Percentiles rank a stretch among this genome's conserved stretches.
Evolutionary conservation across 2,113 vertebrate genomes (phyloP).

Genomic region (Ptilonorhynchus violaceus): DNA sequence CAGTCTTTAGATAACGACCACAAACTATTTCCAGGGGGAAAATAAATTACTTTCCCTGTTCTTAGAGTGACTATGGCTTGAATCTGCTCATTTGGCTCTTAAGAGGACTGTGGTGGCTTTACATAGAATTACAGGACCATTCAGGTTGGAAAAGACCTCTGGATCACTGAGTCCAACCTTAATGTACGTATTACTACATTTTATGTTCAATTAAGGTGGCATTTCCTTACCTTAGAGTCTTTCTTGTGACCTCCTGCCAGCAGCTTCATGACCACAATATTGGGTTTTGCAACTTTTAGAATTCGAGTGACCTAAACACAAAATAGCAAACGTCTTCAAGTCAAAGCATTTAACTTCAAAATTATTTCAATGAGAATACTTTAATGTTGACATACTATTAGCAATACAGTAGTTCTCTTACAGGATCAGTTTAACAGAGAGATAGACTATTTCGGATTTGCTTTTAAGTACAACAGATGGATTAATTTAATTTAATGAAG

Average conservation of each 20-base stretch:
- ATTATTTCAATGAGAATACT: background rate
- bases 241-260: slow-evolving; percentile 98
- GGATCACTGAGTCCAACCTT: background rate
- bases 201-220: background rate
- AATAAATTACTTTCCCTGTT: background rate
- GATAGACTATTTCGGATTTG: background rate
- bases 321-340: slow-evolving; percentile 10
- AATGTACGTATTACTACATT: background rate
- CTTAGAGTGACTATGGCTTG: background rate
- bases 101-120: background rate
- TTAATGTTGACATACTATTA: background rate
- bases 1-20: background rate
- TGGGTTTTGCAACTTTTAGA: slow-evolving; percentile 96
- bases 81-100: background rate
- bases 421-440: background rate
- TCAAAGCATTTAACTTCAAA: background rate
- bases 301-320: slow-evolving; percentile 88
- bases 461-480: background rate
- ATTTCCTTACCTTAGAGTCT: slow-evolving; percentile 87
- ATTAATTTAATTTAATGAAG: background rate
- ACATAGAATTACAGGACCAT: background rate
- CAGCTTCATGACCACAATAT: slow-evolving; percentile 97
- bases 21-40: background rate
- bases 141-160: background rate
- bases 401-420: background rate